phyloP scores from a whole-genome alignment of 2,797 vertebrate genomes.

The Ciconia nigra region DNA sequence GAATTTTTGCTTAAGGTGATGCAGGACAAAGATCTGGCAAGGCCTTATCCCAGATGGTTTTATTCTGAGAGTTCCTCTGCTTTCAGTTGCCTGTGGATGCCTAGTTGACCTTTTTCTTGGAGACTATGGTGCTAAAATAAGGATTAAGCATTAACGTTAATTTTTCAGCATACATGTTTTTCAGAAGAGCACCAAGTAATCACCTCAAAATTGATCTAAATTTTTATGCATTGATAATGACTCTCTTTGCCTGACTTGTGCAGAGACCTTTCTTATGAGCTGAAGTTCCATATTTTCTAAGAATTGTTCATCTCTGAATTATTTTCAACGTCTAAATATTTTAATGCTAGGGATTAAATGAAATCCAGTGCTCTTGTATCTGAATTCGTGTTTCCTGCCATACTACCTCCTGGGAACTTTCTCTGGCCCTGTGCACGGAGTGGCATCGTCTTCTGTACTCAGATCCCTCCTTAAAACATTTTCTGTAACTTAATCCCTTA shows the following conservation, averaged over 20 bases:
- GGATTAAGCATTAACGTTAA: neutral
- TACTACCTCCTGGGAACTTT: neutral
- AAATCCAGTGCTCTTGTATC: neutral
- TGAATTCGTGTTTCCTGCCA: neutral
- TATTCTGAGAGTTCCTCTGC: neutral
- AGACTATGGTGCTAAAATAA: neutral
- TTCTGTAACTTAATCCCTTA: neutral
- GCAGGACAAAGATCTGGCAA: neutral
- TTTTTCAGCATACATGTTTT: neutral
- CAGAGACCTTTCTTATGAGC: neutral
- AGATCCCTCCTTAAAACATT: neutral
- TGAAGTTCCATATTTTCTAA: neutral
- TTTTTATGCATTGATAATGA: neutral
- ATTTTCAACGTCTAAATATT: neutral
- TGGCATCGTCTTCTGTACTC: neutral
- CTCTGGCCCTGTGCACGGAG: neutral
- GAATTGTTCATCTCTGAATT: neutral
- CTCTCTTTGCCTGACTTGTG: neutral
- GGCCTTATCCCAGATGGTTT: neutral
- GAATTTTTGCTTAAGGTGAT: neutral
- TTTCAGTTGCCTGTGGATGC: neutral
- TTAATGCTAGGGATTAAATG: neutral
- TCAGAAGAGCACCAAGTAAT: neutral
- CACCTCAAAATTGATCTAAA: neutral
- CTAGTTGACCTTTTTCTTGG: neutral